Evolutionary conservation across 2,113 vertebrate genomes (phyloP).

Genomic region (Odocoileus virginianus): DNA sequence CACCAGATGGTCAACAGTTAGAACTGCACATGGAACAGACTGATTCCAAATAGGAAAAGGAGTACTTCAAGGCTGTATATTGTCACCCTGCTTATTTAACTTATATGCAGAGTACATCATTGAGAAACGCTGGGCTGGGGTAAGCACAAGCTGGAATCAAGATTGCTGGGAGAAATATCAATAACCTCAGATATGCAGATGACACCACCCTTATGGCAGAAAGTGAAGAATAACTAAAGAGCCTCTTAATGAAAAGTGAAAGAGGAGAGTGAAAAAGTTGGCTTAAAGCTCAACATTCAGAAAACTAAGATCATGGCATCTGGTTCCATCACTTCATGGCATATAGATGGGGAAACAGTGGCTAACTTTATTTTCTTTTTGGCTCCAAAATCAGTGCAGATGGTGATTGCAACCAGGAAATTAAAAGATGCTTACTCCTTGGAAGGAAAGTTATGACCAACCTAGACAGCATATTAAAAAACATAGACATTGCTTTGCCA

Average conservation of each 20-base stretch:
- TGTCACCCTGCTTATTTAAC: background rate
- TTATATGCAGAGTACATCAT: background rate
- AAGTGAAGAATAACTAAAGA: background rate
- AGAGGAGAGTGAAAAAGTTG: background rate
- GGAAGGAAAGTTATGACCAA: no score
- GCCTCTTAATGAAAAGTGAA: background rate
- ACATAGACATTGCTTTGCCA: no score
- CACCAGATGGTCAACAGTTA: background rate
- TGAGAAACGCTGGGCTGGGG: accelerated
- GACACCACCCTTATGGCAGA: background rate
- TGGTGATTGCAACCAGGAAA: no score
- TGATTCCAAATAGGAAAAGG: background rate
- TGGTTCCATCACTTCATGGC: no score
- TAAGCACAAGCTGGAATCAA: background rate
- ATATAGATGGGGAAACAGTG: no score
- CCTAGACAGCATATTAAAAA: no score
- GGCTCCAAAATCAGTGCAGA: no score
- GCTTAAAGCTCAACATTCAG: background rate
- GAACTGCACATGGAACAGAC: background rate
- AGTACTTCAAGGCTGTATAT: background rate
- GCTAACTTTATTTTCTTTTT: no score
- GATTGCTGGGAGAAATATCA: background rate
- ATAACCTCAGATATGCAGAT: background rate
- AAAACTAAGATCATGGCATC: background rate
- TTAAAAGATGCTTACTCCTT: no score